Base-by-base conservation (phyloP, 2,113 vertebrate species). In the Passer domesticus region DNA sequence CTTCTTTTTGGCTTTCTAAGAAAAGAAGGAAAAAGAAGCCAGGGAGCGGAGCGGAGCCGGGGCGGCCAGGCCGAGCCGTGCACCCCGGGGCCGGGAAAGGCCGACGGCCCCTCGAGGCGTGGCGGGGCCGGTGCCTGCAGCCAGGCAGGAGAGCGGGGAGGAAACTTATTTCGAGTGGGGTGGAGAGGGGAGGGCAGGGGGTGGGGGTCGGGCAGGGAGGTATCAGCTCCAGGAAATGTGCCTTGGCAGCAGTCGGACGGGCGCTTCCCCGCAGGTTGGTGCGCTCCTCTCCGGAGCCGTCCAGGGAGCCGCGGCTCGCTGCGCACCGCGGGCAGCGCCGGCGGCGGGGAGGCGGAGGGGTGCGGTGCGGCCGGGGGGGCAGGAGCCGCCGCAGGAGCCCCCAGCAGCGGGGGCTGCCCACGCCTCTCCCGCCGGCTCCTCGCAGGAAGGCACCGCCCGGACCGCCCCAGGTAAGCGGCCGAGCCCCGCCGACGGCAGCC, bases 61-160 rank as follows among this genome's bases (percentile, higher is more conserved):
- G 76, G 47, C 50, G 11, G 41, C 13, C 43, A 33, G 63, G 56
- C 44, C 52, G 52, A 37, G 73, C 69, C 41, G 39, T 52, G 55
- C 77, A 68, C 39, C 70, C 47, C 73, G 43, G 37, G 78, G 78
- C 68, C 39, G 68, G 33, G 73, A 30, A 91, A 41, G 7, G 81
- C 73, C 37, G 46, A 37, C 53, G 12, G 74, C 94, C 72, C 92
- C 88, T 85, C 87, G 79, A 95, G 78, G 90, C 81, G 92, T 92
- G 88, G 92, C 74, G 74, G 82, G 82, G 69, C 78, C 66, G 69
- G 21, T 89, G 92, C 30, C 73, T 77, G 69, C 56, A 77, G 83
- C 53, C 83, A 95, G 94, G 94, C 90, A 93, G 87, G 84, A 91
- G 91, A 84, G 62, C 68, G 91, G 89, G 96, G 95, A 91, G 96